These are phyloP conservation scores for Cataglyphis albicans DNA, from an alignment of 2,888 invertebrate species.

Conservation along the genomic window DNA sequence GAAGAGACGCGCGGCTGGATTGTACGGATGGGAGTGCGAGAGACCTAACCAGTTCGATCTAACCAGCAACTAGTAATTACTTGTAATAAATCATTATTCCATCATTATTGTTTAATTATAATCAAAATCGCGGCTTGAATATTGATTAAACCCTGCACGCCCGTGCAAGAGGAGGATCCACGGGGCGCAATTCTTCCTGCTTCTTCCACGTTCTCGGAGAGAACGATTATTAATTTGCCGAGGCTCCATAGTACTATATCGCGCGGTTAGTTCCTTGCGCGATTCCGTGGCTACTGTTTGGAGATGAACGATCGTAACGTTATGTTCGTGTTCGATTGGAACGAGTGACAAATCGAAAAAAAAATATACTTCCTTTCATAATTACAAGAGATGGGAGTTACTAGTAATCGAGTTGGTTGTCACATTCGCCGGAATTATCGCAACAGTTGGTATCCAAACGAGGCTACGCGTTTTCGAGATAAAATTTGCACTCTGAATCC, in stretches of 20 bases:
- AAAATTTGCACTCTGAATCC: constrained; percentile 20
- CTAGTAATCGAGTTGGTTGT: constrained; percentile 6
- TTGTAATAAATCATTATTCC: constrained; percentile 83
- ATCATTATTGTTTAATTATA: constrained; percentile 84
- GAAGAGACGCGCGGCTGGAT: constrained; percentile 37
- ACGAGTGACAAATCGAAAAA: background rate
- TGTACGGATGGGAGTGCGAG: constrained; percentile 60
- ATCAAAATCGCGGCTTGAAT: constrained; percentile 83
- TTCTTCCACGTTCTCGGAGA: constrained; percentile 54
- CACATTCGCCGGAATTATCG: background rate
- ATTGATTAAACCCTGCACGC: constrained; percentile 78
- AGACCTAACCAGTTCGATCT: constrained; percentile 60
- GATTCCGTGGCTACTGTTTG: constrained; percentile 61
- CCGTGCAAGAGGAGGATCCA: constrained; percentile 59
- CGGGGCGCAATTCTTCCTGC: constrained; percentile 15
- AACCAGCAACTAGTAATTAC: constrained; percentile 81
- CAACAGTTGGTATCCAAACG: background rate
- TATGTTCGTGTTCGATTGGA: background rate
- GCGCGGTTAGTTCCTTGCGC: constrained; percentile 52
- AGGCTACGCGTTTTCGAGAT: background rate
- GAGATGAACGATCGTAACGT: constrained; percentile 46
- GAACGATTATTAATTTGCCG: constrained; percentile 73
- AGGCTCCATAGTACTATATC: constrained; percentile 45
- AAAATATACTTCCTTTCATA: background rate
- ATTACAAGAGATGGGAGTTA: constrained; percentile 37